Conservation (phyloP, 2,113 vertebrate species). For the Etia nguti region DNA sequence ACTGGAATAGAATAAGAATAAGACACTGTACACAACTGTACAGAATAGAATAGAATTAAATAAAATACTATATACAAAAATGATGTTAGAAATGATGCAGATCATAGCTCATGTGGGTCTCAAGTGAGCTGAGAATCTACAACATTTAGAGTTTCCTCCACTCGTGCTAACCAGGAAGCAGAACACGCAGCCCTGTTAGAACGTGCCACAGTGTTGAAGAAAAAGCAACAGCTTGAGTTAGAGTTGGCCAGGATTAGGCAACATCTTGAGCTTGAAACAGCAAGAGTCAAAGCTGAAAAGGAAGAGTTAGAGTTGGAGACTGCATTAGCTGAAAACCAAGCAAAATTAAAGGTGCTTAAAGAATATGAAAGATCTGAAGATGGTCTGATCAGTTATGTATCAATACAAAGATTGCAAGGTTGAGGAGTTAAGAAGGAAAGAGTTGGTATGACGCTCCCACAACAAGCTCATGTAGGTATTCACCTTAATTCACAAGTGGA, state of each 20-base stretch:
- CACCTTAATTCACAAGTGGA: no score
- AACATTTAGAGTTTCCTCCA: neutral
- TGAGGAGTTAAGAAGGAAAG: neutral
- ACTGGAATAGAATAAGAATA: no score
- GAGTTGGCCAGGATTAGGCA: neutral
- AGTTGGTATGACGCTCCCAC: neutral
- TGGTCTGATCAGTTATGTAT: neutral
- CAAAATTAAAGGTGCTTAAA: neutral
- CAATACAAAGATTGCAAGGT: neutral
- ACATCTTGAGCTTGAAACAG: neutral
- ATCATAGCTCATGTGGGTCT: neutral
- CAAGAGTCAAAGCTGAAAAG: neutral
- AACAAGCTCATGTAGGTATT: neutral
- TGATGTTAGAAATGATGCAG: neutral
- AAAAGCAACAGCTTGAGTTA: neutral
- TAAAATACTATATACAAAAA: no score
- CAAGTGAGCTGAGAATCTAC: neutral
- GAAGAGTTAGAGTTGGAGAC: rapidly evolving
- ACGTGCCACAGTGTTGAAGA: rapidly evolving
- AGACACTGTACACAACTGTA: no score
- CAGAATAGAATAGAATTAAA: no score
- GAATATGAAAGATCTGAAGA: neutral
- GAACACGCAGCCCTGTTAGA: neutral
- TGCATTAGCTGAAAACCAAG: neutral
- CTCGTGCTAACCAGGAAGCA: neutral